Conservation (phyloP, 2,113 vertebrate species). For the Carassius gibelio region DNA sequence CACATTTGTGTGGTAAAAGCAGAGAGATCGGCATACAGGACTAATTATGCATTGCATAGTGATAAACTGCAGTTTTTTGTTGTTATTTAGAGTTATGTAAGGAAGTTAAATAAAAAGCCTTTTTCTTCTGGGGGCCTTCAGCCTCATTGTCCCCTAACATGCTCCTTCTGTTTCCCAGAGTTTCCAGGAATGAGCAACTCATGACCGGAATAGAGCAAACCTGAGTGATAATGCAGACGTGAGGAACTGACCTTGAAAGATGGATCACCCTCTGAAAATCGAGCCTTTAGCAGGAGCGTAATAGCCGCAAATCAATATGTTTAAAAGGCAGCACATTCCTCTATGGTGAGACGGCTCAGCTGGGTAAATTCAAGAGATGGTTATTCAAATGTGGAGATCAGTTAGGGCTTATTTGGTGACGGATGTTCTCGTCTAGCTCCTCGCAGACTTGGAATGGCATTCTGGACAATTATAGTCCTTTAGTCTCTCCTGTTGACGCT, state of each 20-base stretch:
- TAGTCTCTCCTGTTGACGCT: constrained; percentile 26
- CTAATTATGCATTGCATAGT: background rate
- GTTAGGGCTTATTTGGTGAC: background rate
- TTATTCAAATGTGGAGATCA: constrained; percentile 32
- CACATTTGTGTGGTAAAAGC: too few species aligned
- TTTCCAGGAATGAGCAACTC: constrained; percentile 66
- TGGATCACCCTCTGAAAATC: constrained; percentile 63
- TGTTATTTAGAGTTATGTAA: background rate
- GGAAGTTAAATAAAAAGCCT: background rate
- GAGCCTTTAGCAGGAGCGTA: constrained; percentile 58
- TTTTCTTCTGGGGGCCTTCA: background rate
- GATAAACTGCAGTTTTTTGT: background rate
- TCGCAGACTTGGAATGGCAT: constrained; percentile 34
- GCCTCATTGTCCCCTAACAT: constrained; percentile 32
- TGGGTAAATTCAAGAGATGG: constrained; percentile 12
- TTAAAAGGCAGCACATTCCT: constrained; percentile 55
- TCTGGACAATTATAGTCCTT: constrained; percentile 20
- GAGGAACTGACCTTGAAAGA: constrained; percentile 67
- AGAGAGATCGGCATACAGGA: too few species aligned
- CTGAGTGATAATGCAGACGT: constrained; percentile 68
- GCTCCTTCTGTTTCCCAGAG: constrained; percentile 46
- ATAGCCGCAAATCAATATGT: constrained; percentile 65
- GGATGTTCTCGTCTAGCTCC: constrained; percentile 31
- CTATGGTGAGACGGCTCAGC: constrained; percentile 37
- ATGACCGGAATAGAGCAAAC: constrained; percentile 57